Evolutionary conservation across 2,113 vertebrate species (phyloP), one percentile per base, ranked within the genome.

Genomic region (Donacobius atricapilla): DNA sequence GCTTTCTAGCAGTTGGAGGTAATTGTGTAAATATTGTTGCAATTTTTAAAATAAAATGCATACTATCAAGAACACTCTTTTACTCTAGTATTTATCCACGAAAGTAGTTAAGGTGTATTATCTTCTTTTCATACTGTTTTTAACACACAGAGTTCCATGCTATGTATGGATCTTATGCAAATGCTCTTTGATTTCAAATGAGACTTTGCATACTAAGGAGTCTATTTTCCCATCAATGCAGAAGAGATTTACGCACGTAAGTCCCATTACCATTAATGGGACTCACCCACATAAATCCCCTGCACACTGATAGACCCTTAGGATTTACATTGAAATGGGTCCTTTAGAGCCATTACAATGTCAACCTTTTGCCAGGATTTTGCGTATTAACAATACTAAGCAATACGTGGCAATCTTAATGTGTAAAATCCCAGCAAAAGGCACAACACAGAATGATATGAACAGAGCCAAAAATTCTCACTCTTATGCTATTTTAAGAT

Each of bases 291-390:
- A 91, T 93, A 97, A 96, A 95, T 96, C 96, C 94, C 82, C 82
- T 88, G 92, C 93, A 89, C 92, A 94, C 51, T 94, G 96, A 98
- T 93, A 97, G 97, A 94, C 54, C 88, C 61, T 95, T 44, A 96
- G 92, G 89, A 97, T 97, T 97, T 97, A 96, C 93, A 91, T 95
- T 88, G 90, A 97, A 95, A 93, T 91, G 70, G 88, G 82, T 83
- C 89, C 87, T 97, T 97, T 97, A 97, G 96, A 97, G 87, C 95
- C 96, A 97, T 97, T 93, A 94, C 78, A 71, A 96, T 91, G 89
- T 91, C 90, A 96, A 90, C 94, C 75, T 97, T 93, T 96, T 71
- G 65, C 94, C 76, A 94, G 81, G 90, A 97, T 96, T 96, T 90
- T 66, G 58, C 0, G 66, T 90, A 95, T 97, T 97, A 97, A 97